These are phyloP conservation scores for Carabus problematicus DNA, from an alignment of 2,888 invertebrate genomes.

Conservation along the genomic window DNA sequence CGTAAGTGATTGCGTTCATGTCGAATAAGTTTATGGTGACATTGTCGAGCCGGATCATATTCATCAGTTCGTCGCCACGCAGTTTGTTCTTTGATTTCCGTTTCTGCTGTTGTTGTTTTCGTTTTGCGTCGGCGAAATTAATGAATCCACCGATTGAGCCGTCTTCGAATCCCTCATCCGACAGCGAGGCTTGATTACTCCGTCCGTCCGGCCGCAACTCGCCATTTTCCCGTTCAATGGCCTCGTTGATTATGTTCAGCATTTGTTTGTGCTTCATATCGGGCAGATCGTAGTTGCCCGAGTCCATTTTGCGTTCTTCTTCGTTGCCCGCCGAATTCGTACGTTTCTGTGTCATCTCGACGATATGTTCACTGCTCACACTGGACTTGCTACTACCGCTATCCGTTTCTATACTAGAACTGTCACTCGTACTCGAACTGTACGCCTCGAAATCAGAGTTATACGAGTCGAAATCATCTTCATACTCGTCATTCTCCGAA, in stretches of 20 bases:
- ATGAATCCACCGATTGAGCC: conserved; percentile 59
- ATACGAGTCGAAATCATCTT: conserved; percentile 66
- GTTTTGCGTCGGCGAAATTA: conserved; percentile 56
- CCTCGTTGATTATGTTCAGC: conserved; percentile 58
- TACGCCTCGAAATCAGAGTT: conserved; percentile 65
- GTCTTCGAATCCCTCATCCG: conserved; percentile 67
- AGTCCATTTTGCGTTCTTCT: conserved; percentile 65
- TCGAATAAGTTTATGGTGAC: conserved; percentile 73
- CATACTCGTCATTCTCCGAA: conserved; percentile 54
- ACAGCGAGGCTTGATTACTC: conserved; percentile 56
- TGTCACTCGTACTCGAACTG: conserved; percentile 46
- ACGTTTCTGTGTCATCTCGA: conserved; percentile 46
- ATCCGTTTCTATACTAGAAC: conserved; percentile 45
- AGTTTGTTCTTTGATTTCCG: conserved; percentile 55
- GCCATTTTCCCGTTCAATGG: conserved; percentile 57
- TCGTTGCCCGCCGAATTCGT: conserved; percentile 53
- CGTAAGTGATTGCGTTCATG: conserved; percentile 73
- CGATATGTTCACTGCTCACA: conserved; percentile 33
- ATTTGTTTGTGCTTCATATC: conserved; percentile 55
- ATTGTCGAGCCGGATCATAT: conserved; percentile 73
- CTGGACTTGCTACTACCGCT: conserved; percentile 44
- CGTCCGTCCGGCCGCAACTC: conserved; percentile 45
- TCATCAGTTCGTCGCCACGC: conserved; percentile 68
- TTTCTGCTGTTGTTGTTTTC: conserved; percentile 55
- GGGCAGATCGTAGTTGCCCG: conserved; percentile 65